A percentile compares a stretch with the other conserved stretches of the same genome.
These are phyloP conservation scores for Ptiloglossa arizonensis DNA, from an alignment of 1,140 invertebrate species.

Conservation along the genomic window DNA sequence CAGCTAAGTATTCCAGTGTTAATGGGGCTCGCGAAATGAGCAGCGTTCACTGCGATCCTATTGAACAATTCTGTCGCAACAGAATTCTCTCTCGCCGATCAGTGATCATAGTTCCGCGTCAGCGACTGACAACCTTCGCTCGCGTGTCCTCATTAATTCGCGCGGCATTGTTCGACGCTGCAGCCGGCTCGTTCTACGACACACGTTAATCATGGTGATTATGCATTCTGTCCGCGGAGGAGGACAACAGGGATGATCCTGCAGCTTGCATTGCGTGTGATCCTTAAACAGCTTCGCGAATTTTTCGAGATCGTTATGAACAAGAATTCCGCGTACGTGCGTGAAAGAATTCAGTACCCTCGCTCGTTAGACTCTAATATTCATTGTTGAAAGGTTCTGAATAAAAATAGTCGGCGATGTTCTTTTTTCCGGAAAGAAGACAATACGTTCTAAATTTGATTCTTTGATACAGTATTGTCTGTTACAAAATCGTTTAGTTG, in stretches of 20 bases:
- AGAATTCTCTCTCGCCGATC: conserved; percentile 23
- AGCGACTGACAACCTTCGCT: conserved; percentile 36
- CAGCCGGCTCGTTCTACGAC: conserved; percentile 16
- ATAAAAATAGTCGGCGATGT: too few species aligned
- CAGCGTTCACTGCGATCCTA: not conserved
- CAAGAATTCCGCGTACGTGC: not conserved
- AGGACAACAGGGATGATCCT: not conserved
- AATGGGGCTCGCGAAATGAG: conserved; percentile 17
- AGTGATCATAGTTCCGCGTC: conserved; percentile 36
- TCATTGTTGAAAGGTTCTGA: too few species aligned
- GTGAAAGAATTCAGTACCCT: too few species aligned
- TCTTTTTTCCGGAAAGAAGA: too few species aligned
- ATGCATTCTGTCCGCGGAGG: not conserved
- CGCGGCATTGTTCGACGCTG: conserved; percentile 26
- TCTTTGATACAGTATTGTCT: too few species aligned
- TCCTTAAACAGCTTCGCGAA: not conserved
- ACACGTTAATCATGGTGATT: conserved; percentile 24
- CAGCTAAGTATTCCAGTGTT: not conserved
- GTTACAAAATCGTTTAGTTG: too few species aligned
- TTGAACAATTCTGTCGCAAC: conserved; percentile 30
- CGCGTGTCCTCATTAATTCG: conserved; percentile 36
- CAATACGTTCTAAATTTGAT: too few species aligned
- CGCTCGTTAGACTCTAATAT: too few species aligned
- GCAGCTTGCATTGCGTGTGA: not conserved
- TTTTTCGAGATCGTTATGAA: not conserved